Evolutionary conservation across 2,797 vertebrate genomes (phyloP), one percentile per base, ranked within the genome.

Genomic region (Myiotriccus ornatus): DNA sequence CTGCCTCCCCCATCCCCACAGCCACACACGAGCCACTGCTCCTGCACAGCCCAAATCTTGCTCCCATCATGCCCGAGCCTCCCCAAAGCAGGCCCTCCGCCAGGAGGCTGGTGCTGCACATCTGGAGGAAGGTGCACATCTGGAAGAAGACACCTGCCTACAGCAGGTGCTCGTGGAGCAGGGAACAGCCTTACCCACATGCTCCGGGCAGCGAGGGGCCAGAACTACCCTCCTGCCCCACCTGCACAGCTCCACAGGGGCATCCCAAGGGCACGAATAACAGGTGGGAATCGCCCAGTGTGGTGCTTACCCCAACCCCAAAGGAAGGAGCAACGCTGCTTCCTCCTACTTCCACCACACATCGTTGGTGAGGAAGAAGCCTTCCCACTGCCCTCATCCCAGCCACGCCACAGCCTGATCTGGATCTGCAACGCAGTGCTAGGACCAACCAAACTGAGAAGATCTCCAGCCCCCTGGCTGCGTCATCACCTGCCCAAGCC

Each of bases 191-290:
- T 30, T 3, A 27, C 6, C 60, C 56, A 22, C 13, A 3, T 0
- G 1, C 52, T 47, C 6, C 0, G 0, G 73, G 85, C 35, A 37
- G 21, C 0, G 0, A 89, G 39, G 47, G 62, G 52, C 14, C 16
- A 25, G 13, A 87, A 60, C 12, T 1, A 0, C 39, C 70, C 50
- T 86, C 63, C 64, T 50, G 52, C 39, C 32, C 59, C 70, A 4
- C 32, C 56, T 18, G 49, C 69, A 24, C 27, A 2, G 57, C 69
- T 60, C 60, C 2, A 0, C 3, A 0, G 49, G 30, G 25, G 9
- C 44, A 59, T 5, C 70, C 35, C 30, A 0, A 6, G 23, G 4
- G n/a, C 17, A 32, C 25, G 6, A 32, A 56, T 21, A 30, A 27
- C 2, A 7, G 39, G 39, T 43, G 65, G 70, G 16, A 53, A 65